phyloP scores from a whole-genome alignment of 2,888 invertebrate genomes.

The Drosophila neotestacea region DNA sequence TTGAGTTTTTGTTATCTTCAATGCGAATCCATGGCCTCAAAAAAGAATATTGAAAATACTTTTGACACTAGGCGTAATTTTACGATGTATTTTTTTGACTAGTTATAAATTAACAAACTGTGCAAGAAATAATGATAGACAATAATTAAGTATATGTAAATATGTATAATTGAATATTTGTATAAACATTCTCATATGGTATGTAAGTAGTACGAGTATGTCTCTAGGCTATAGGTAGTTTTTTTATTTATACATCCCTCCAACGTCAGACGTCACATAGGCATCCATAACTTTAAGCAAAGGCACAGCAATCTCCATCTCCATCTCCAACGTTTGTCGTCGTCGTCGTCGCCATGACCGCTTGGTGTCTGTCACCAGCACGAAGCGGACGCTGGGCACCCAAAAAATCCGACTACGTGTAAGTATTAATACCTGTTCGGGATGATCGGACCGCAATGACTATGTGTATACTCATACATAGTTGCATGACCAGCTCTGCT shows the following conservation, averaged over 20 bases:
- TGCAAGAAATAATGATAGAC: constrained; percentile 52
- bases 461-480: constrained; percentile 20
- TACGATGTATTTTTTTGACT: constrained; percentile 36
- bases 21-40: constrained; percentile 17
- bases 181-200: constrained; percentile 2
- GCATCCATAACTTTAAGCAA: constrained; percentile 24
- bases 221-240: constrained; percentile 16
- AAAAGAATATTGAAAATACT: constrained; percentile 18
- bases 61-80: constrained; percentile 38
- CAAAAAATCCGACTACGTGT: constrained; percentile 56
- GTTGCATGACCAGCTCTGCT: constrained; percentile 71
- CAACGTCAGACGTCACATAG: constrained; percentile 29
- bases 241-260: constrained; percentile 33
- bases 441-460: constrained; percentile 66
- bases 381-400: constrained; percentile 73
- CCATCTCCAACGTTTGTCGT: constrained; percentile 1
- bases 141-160: constrained; percentile 56
- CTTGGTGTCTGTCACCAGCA: constrained; percentile 70
- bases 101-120: constrained; percentile 43
- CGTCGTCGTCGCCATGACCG: constrained; percentile 64
- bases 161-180: constrained; percentile 46
- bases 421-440: constrained; percentile 69
- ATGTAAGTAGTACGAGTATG: constrained; percentile 10
- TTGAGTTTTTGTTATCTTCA: constrained; percentile 18
- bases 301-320: constrained; percentile 35